Conservation (phyloP, 2,797 vertebrate species). For the Chaetodon trifasciatus region DNA sequence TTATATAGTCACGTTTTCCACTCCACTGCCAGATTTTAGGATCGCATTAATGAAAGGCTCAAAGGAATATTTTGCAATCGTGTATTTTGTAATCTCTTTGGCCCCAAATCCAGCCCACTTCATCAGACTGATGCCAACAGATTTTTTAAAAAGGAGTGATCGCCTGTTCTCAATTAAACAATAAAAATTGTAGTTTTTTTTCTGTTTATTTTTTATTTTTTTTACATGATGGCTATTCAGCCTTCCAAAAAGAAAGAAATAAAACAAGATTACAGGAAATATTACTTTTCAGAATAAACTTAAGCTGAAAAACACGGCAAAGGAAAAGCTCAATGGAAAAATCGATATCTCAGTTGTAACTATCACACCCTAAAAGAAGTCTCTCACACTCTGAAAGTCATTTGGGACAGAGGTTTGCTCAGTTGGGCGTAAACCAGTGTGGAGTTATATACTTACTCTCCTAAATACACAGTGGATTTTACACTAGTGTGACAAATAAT, state of each 20-base stretch:
- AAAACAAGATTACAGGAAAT: slow-evolving; percentile 67
- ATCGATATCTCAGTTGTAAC: slow-evolving; percentile 51
- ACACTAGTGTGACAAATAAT: slow-evolving; percentile 43
- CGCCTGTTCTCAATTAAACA: slow-evolving; percentile 16
- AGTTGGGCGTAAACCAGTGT: slow-evolving; percentile 48
- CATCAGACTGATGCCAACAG: neutral
- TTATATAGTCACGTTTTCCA: slow-evolving; percentile 49
- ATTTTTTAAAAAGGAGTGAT: neutral
- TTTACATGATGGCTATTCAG: slow-evolving; percentile 60
- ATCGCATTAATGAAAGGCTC: slow-evolving; percentile 58
- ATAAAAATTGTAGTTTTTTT: slow-evolving; percentile 29
- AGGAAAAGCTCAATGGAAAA: slow-evolving; percentile 58
- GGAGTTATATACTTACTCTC: slow-evolving; percentile 25
- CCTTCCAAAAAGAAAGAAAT: slow-evolving; percentile 55
- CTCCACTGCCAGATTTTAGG: slow-evolving; percentile 46
- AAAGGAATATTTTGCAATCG: slow-evolving; percentile 49
- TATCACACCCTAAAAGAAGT: slow-evolving; percentile 60
- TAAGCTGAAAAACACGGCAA: slow-evolving; percentile 69
- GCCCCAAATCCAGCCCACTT: slow-evolving; percentile 37
- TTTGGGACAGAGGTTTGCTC: slow-evolving; percentile 76
- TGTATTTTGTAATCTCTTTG: slow-evolving; percentile 51
- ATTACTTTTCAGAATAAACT: slow-evolving; percentile 68
- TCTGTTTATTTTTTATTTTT: slow-evolving; percentile 64
- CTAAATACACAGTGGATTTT: slow-evolving; percentile 40
- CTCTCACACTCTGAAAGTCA: slow-evolving; percentile 52